These are phyloP conservation scores for Hepsetus odoe DNA, from an alignment of 2,113 vertebrate species.

Conservation along the genomic window DNA sequence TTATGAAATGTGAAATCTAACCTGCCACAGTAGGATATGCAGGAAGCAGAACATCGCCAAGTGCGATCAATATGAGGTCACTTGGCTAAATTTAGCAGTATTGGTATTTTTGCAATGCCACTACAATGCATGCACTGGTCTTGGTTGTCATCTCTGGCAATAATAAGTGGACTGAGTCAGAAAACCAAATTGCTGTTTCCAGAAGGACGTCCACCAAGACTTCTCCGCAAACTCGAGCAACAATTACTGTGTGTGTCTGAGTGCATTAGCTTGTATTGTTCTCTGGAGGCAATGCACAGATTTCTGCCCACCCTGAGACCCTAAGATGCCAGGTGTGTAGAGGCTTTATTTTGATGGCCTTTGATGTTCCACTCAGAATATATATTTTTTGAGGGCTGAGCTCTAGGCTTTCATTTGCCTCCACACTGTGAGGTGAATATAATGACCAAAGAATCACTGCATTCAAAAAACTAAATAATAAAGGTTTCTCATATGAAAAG, in stretches of 20 bases:
- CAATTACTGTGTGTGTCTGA: not conserved
- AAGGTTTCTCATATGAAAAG: no score
- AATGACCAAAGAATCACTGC: no score
- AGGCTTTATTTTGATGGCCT: constrained; percentile 44
- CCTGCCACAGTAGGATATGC: not conserved
- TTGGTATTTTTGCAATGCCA: not conserved
- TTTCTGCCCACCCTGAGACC: not conserved
- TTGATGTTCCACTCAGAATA: constrained; percentile 7
- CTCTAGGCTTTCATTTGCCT: not conserved
- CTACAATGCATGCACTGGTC: not conserved
- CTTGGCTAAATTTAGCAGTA: not conserved
- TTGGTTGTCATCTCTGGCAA: constrained; percentile 10
- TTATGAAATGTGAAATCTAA: not conserved
- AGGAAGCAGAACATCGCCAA: not conserved
- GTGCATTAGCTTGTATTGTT: not conserved
- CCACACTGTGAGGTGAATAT: not conserved
- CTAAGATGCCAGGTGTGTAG: not conserved
- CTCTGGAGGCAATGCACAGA: constrained; percentile 23
- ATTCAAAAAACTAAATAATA: no score
- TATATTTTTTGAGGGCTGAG: not conserved
- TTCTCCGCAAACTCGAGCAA: constrained; percentile 9
- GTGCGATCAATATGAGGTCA: not conserved
- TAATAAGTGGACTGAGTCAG: constrained; percentile 36
- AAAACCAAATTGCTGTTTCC: constrained; percentile 34
- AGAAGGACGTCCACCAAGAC: constrained; percentile 25